These are phyloP conservation scores for Agrotis exclamationis DNA, from an alignment of 2,888 invertebrate genomes.

Conservation along the genomic window DNA sequence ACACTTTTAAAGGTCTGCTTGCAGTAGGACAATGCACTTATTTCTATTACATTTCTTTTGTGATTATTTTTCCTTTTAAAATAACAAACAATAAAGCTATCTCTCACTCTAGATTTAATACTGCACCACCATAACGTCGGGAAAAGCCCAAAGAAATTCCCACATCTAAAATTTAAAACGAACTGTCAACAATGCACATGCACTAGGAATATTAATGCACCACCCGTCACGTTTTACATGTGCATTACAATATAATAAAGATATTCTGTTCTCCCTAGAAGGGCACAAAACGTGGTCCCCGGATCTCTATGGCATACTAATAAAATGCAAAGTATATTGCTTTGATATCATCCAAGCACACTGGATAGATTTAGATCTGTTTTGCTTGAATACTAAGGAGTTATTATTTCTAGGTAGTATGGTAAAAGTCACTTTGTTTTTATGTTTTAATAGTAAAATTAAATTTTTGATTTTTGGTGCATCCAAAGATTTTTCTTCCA, in stretches of 20 bases:
- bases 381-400: constrained; percentile 44
- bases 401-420: constrained; percentile 12
- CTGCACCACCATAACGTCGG: not conserved
- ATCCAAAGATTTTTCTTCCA: not conserved
- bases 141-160: constrained; percentile 31
- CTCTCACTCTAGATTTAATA: not conserved
- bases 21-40: not conserved
- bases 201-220: constrained; percentile 35
- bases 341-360: constrained; percentile 38
- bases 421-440: constrained; percentile 11
- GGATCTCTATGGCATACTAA: constrained; percentile 51
- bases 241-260: constrained; percentile 31
- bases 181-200: constrained; percentile 35
- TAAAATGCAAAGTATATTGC: constrained; percentile 45
- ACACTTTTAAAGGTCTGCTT: not conserved
- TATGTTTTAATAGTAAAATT: not conserved
- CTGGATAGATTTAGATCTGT: constrained; percentile 43
- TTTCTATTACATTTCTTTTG: no score
- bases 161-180: constrained; percentile 33
- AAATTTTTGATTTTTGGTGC: not conserved
- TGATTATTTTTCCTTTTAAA: not conserved
- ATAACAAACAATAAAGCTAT: not conserved
- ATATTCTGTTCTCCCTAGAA: constrained; percentile 49
- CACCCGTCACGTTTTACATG: constrained; percentile 39
- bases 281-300: constrained; percentile 44